Base-by-base conservation (phyloP, 2,888 invertebrate species). In the Diaprepes abbreviatus region DNA sequence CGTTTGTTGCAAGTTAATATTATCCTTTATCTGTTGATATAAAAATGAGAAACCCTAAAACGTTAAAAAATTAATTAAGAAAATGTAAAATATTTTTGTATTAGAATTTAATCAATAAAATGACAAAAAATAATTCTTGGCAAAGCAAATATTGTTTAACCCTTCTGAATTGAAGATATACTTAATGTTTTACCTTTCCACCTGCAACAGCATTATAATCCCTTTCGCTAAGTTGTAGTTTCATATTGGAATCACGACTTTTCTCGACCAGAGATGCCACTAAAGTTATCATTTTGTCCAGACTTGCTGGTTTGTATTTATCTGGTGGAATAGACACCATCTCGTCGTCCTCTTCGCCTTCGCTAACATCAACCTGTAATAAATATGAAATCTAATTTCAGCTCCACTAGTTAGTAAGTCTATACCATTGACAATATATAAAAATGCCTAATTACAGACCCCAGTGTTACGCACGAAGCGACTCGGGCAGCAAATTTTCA, bases 261-360 rank as follows among this genome's bases (percentile, higher is more conserved):
- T 94, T 91, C 83, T 97, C 97, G 35, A 96, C 95, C 12, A 97
- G 87, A 1, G 92, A 91, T 0, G 95, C 94, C 28, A 96, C 93
- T 9, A 97, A 85, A 9, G 95, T 93, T 74, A 97, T 94, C 97
- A 97, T 97, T 86, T 97, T 97, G 84, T 97, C 97, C 10, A 97
- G 85, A 0, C 96, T 96, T 0, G 94, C 94, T 0, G 96, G 96
- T 71, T 95, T 90, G 75, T 94, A 90, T 82, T 96, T 95, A 71
- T 92, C 92, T 0, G 90, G 87, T 0, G 91, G 87, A 6, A 88
- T 85, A 7, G 89, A 87, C 74, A 90, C 91, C 75, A 89, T 89
- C 71, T 92, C 92, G 71, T 91, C 91, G 70, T 91, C 91, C 70
- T 91, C 91, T 71, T 91, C 91, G 55, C 90, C 90, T 77, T 91